Base-by-base conservation (phyloP, 2,888 invertebrate species). In the Calliopum simillimum region DNA sequence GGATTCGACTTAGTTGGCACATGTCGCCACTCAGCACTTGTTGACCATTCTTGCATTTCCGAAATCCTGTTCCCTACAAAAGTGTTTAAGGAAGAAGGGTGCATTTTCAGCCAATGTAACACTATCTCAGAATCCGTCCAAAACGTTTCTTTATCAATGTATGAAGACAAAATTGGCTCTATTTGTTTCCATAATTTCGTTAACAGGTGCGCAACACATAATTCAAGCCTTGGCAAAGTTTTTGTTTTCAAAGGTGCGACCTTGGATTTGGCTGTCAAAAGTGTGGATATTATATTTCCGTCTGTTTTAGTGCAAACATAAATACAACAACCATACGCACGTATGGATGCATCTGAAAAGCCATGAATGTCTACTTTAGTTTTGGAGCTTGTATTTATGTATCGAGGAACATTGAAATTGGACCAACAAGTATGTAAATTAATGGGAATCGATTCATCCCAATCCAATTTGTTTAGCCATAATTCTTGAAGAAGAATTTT, bases 101-200 rank as follows among this genome's bases (percentile, higher is more conserved):
- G 43, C 43, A 62, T 61, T 41, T 68, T 61, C 12, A 68, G 61
- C 68, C 62, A 68, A 33, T 68, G 61, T 11, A 68, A 68, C 16
- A 68, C 68, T 12, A 68, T 33, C 14, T 62, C 23, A 1, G 68
- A 62, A 23, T 68, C 68, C 51, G 68, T 68, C 68, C 53, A 68
- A 62, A 68, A 68, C 43, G 51, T 62, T 12, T 63, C 46, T 6
- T 25, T 25, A 25, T 25, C 25, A 25, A 5, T 5, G 5, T 25
- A 25, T 25, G 25, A 25, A 25, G 25, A 25, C 25, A 25, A 25
- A 25, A 25, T 5, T 25, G 25, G 25, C 25, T 25, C 25, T 25
- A 25, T 25, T 25, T 25, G 25, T 25, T 25, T 25, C 25, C 25
- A 25, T 4, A 25, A 25, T 5, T 25, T 25, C 5, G 25, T 25